Conservation (phyloP, 1,140 invertebrate species). For the Papilio dardanus region DNA sequence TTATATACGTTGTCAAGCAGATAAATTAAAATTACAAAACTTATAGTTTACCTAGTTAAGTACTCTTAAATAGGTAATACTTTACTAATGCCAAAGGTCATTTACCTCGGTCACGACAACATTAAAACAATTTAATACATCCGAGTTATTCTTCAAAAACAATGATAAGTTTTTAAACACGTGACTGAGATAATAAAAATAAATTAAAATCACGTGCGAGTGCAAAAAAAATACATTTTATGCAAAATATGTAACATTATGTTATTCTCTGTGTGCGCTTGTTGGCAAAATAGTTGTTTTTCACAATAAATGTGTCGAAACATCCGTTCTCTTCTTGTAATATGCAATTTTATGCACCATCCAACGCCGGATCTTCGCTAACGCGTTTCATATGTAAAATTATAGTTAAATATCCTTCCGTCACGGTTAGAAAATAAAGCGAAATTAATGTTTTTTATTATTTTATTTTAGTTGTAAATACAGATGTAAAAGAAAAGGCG, state of each 20-base stretch:
- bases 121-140: too few species aligned
- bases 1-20: neutral
- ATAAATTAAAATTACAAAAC: neutral
- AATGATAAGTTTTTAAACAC: neutral
- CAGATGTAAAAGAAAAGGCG: too few species aligned
- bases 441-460: too few species aligned
- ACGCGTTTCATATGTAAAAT: neutral
- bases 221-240: neutral
- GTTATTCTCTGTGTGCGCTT: neutral
- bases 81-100: too few species aligned
- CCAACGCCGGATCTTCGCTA: neutral
- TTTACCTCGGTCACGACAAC: too few species aligned
- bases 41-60: neutral
- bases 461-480: too few species aligned
- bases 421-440: neutral
- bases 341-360: slow-evolving; percentile 7
- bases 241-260: neutral
- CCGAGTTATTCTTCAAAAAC: too few species aligned
- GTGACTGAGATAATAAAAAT: neutral
- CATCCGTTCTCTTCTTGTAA: slow-evolving; percentile 21
- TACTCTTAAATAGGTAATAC: too few species aligned
- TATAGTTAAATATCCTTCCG: neutral
- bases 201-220: neutral
- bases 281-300: neutral
- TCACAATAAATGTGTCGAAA: slow-evolving; percentile 17